Percentiles rank a stretch among this genome's conserved stretches.
phyloP scores from a whole-genome alignment of 1,140 invertebrate species.

The fruit fly (Drosophila melanogaster) region DNA sequence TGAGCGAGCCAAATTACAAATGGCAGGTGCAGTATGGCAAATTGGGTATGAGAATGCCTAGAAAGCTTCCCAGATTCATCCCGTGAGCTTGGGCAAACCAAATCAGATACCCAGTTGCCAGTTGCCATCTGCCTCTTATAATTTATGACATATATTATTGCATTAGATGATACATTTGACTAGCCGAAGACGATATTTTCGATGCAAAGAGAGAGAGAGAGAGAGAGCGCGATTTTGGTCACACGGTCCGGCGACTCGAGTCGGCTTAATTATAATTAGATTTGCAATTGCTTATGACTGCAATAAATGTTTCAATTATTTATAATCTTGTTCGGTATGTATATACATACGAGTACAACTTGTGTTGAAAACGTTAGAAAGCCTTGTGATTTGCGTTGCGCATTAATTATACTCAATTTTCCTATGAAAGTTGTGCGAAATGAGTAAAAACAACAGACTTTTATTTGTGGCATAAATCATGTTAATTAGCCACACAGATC shows the following conservation, averaged over 20 bases:
- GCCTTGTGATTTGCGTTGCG: slow-evolving; percentile 39
- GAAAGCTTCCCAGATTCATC: slow-evolving; percentile 21
- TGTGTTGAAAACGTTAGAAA: slow-evolving; percentile 37
- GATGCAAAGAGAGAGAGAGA: no score
- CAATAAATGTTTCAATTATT: slow-evolving; percentile 83
- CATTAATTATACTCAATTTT: slow-evolving; percentile 73
- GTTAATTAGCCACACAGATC: slow-evolving; percentile 57
- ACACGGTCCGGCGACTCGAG: slow-evolving; percentile 18
- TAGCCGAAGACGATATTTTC: background rate
- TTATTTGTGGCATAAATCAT: slow-evolving; percentile 62
- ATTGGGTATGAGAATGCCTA: slow-evolving; percentile 43
- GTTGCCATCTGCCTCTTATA: slow-evolving; percentile 55
- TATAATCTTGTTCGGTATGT: slow-evolving; percentile 52
- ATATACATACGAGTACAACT: no score
- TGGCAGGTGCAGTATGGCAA: slow-evolving; percentile 61
- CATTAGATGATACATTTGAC: slow-evolving; percentile 29
- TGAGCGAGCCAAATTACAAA: slow-evolving; percentile 11
- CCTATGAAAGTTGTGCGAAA: slow-evolving; percentile 59
- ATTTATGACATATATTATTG: slow-evolving; percentile 78
- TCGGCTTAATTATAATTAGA: slow-evolving; percentile 76
- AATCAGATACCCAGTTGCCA: slow-evolving; percentile 24
- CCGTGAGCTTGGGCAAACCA: slow-evolving; percentile 3
- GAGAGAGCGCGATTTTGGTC: slow-evolving; percentile 26
- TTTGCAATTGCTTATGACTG: slow-evolving; percentile 78
- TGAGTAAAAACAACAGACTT: slow-evolving; percentile 32